Percentiles rank a stretch among this genome's conserved stretches.
These are phyloP conservation scores for Athalia circularis DNA, from an alignment of 2,888 invertebrate genomes.

Conservation along the genomic window DNA sequence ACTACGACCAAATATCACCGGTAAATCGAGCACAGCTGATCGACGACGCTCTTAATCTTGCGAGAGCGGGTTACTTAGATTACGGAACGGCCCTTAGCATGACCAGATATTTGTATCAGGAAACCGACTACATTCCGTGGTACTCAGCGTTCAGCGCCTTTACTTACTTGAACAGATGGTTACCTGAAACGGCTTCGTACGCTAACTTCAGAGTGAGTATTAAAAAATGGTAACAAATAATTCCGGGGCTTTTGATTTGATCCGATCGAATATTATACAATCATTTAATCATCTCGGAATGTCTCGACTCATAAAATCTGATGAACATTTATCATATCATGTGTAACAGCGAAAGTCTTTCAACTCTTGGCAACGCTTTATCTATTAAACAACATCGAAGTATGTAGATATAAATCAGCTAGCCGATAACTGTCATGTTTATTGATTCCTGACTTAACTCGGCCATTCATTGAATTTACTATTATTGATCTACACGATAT, in stretches of 20 bases:
- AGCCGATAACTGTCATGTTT: conserved; percentile 29
- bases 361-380: not conserved
- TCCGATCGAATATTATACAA: not conserved
- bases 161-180: conserved; percentile 36
- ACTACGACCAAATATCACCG: conserved; percentile 75
- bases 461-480: not conserved
- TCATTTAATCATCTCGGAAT: not conserved
- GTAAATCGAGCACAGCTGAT: conserved; percentile 83
- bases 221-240: not conserved
- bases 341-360: not conserved
- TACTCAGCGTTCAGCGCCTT: conserved; percentile 74
- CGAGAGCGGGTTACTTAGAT: conserved; percentile 77
- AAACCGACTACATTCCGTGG: conserved; percentile 83
- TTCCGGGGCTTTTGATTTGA: not conserved
- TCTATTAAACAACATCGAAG: not conserved
- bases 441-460: not conserved
- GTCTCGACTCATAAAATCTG: not conserved
- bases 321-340: not conserved
- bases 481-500: not conserved
- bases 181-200: conserved; percentile 38
- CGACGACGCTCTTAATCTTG: conserved; percentile 83
- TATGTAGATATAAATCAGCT: not conserved
- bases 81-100: conserved; percentile 80
- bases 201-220: conserved; percentile 34
- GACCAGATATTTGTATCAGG: conserved; percentile 79